Conservation (phyloP, 2,113 vertebrate species). For the Maccullochella peelii region DNA sequence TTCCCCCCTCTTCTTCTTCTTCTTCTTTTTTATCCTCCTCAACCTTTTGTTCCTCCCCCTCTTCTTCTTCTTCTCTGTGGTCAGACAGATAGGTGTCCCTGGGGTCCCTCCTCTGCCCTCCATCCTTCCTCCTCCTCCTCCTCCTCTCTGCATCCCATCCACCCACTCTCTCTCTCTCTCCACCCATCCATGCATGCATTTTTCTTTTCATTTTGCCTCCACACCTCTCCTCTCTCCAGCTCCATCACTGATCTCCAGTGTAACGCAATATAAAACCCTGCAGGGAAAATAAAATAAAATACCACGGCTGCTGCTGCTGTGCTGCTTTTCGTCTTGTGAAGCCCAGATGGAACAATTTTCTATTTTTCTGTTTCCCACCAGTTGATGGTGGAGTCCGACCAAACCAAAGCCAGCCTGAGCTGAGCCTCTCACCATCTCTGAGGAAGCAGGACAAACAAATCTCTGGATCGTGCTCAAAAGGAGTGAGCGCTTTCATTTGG, state of each 20-base stretch:
- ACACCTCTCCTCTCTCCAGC: not conserved
- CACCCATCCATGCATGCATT: slow-evolving; percentile 18
- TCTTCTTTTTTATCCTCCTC: not conserved
- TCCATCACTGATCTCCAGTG: slow-evolving; percentile 18
- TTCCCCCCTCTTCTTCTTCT: not conserved
- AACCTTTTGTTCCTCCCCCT: not conserved
- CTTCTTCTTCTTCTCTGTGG: not conserved
- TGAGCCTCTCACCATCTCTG: not conserved
- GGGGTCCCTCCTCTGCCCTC: not conserved
- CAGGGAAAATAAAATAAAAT: not conserved
- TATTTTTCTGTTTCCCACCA: not conserved
- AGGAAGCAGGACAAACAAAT: not conserved
- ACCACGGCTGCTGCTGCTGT: not conserved
- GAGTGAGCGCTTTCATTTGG: too few relatives aligned
- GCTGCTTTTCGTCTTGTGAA: not conserved
- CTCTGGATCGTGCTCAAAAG: too few relatives aligned
- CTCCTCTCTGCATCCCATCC: slow-evolving; percentile 46
- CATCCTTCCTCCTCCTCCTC: slow-evolving; percentile 1
- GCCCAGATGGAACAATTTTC: slow-evolving; percentile 14
- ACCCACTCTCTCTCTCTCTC: slow-evolving; percentile 36
- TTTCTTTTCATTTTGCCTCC: not conserved
- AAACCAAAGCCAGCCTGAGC: not conserved
- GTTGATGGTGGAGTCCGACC: not conserved
- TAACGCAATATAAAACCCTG: not conserved
- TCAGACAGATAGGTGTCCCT: slow-evolving; percentile 43